Base-by-base conservation (phyloP, 2,888 invertebrate species). In the Tanytarsus gracilentus region DNA sequence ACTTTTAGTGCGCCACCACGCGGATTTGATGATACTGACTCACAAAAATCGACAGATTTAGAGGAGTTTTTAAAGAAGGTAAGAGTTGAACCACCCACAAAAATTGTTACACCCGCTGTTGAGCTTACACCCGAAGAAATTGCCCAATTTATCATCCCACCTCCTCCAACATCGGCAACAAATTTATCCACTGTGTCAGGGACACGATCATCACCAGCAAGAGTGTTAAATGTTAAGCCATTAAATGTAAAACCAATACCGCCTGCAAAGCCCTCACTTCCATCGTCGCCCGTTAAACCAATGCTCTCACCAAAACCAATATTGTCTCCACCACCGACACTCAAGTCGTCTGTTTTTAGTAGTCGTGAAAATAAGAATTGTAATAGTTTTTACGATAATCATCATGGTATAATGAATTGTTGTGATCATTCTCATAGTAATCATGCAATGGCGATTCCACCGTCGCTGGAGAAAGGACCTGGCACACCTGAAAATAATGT, bases 11-110 rank as follows among this genome's bases (percentile, higher is more conserved):
- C 82, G 61, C 86, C 88, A 25, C 88, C 88, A 8, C 80, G 82
- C 9, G 86, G 85, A 2, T 89, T 89, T 67, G 86, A 85, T 16
- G 88, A 88, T 69, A 80, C 81, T 39, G 29, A 63, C 62, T 65
- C 39, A 51, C 14, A 26, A 27, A 61, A 30, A 21, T 61, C 56
- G 21, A 67, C 67, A 63, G 88, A 87, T 67, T 76, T 93, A 65
- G 92, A 92, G 69, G 83, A 84, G 66, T 89, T 92, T 72, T 79
- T 92, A 65, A 89, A 89, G 4, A 87, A 85, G 66, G 85, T 90
- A 30, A 83, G 84, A 5, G 83, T 92, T 63, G 88, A 84, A 39
- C 90, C 92, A 11, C 91, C 92, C 1, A 85, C 83, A 1, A 82
- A 84, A 53, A 83, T 79, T 71, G 76, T 84, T 2, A 85, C 85